phyloP scores from a whole-genome alignment of 2,797 vertebrate genomes.

The Acrossocheilus wenchowensis region DNA sequence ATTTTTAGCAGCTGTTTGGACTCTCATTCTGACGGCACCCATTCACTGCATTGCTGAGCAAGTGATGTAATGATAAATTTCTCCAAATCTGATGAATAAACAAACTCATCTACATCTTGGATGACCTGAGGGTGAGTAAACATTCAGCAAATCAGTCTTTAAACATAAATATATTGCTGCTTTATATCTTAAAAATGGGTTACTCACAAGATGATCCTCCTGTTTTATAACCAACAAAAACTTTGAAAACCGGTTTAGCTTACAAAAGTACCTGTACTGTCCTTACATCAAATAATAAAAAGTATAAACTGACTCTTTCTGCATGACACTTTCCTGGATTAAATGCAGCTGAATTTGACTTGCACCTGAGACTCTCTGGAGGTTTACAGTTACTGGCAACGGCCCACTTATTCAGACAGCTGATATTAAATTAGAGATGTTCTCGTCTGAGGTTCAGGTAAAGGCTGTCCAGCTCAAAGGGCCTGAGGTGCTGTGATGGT shows the following conservation, averaged over 20 bases:
- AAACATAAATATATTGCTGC: neutral
- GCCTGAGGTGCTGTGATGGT: neutral
- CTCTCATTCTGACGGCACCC: neutral
- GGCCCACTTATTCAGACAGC: constrained; percentile 21
- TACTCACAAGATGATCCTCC: neutral
- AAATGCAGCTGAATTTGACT: neutral
- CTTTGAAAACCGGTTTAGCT: neutral
- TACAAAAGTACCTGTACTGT: neutral
- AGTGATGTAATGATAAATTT: neutral
- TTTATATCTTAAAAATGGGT: neutral
- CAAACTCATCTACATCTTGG: neutral
- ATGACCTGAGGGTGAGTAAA: neutral
- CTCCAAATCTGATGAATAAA: neutral
- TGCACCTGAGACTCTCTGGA: neutral
- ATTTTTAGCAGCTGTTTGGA: neutral
- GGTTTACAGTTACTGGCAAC: neutral
- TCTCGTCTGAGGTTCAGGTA: constrained; percentile 19
- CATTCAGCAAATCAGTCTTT: neutral
- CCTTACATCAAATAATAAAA: neutral
- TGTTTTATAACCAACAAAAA: neutral
- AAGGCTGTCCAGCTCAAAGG: constrained; percentile 6
- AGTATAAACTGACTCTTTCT: neutral
- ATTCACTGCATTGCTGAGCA: neutral
- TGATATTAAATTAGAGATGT: constrained; percentile 27
- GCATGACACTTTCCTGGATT: neutral